A percentile compares a stretch with the other conserved stretches of the same genome.
These are phyloP conservation scores for Cavia aperea DNA, from an alignment of 2,113 vertebrate species.

Conservation along the genomic window DNA sequence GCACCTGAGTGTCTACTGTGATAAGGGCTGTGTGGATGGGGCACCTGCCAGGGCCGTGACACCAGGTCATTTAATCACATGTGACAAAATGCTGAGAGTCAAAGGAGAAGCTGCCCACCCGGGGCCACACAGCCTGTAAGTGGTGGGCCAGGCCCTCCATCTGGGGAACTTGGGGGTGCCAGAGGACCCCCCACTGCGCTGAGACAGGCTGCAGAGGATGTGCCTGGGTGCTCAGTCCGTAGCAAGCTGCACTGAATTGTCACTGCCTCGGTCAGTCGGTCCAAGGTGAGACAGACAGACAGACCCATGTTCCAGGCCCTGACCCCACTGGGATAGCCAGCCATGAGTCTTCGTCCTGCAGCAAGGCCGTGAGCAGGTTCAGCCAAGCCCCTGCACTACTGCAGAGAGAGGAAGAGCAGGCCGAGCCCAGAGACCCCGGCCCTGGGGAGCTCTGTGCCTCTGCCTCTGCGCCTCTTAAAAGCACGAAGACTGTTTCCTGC, in stretches of 20 bases:
- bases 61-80: background rate
- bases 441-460: background rate
- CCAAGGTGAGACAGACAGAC: background rate
- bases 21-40: background rate
- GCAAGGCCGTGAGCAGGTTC: background rate
- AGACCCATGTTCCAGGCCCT: accelerated
- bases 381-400: background rate
- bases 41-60: background rate
- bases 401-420: background rate
- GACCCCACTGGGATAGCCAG: too few relatives aligned
- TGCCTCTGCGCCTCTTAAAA: background rate
- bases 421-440: background rate
- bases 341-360: too few relatives aligned
- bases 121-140: background rate
- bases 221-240: background rate
- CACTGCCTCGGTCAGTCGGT: background rate
- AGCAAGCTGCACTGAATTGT: background rate
- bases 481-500: background rate
- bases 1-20: accelerated
- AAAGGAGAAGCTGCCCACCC: too few relatives aligned
- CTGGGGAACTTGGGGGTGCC: background rate
- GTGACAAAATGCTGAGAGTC: background rate
- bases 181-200: too few relatives aligned
- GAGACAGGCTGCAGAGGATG: background rate
- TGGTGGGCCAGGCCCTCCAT: background rate